These are phyloP conservation scores for Leptinotarsa tumamoca DNA, from an alignment of 2,888 invertebrate genomes.

Conservation along the genomic window DNA sequence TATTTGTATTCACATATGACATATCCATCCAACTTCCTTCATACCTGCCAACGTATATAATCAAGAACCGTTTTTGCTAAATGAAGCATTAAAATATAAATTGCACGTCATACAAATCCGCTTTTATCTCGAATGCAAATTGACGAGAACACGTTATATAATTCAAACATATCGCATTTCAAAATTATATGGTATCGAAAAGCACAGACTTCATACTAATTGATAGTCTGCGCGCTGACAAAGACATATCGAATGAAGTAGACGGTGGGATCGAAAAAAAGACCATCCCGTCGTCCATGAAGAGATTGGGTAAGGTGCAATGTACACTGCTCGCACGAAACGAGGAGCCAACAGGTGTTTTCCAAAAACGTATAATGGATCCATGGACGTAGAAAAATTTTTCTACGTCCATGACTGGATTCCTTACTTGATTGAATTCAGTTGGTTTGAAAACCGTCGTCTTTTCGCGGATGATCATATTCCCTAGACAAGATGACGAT, in stretches of 20 bases:
- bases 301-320: conserved; percentile 26
- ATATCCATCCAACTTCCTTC: neutral
- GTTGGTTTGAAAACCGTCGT: too few relatives aligned
- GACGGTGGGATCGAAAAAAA: conserved; percentile 37
- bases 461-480: too few relatives aligned
- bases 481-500: too few relatives aligned
- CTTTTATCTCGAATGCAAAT: conserved; percentile 35
- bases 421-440: too few relatives aligned
- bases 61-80: conserved; percentile 26
- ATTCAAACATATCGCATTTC: conserved; percentile 46
- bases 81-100: conserved; percentile 39
- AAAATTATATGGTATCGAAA: conserved; percentile 40
- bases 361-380: neutral
- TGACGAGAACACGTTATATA: conserved; percentile 38
- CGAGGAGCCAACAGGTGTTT: neutral
- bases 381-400: too few relatives aligned
- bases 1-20: neutral
- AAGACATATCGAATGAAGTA: conserved; percentile 53
- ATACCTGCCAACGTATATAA: conserved; percentile 22
- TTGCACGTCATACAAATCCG: conserved; percentile 37
- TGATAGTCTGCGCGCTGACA: conserved; percentile 45
- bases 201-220: conserved; percentile 39
- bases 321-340: conserved; percentile 23
- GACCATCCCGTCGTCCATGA: conserved; percentile 19
- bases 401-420: too few relatives aligned